Conservation (phyloP, 2,888 invertebrate genomes). For the Phortica magna region DNA sequence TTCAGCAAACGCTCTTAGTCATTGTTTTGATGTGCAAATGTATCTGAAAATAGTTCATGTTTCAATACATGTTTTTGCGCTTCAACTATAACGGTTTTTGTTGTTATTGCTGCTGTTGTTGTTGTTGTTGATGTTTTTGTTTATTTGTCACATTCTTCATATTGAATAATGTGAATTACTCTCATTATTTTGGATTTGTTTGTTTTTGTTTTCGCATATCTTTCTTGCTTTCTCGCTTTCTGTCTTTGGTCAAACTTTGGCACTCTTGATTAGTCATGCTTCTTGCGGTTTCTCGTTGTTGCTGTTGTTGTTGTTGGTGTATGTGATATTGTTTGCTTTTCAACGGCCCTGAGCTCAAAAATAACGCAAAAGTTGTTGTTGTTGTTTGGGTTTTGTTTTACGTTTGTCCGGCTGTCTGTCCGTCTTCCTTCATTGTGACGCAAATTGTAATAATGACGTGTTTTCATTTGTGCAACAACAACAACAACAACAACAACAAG, state of each 20-base stretch:
- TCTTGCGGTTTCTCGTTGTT: slow-evolving; percentile 1
- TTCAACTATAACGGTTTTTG: no score
- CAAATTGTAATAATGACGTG: neutral
- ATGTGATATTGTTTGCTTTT: neutral
- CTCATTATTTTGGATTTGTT: neutral
- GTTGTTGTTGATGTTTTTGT: no score
- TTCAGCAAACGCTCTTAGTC: no score
- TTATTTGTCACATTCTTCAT: no score
- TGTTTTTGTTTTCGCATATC: neutral
- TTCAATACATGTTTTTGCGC: no score
- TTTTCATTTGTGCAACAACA: neutral
- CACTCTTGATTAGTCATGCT: neutral
- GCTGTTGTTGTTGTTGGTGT: slow-evolving; percentile 6
- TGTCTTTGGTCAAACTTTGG: neutral
- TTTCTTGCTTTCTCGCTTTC: neutral
- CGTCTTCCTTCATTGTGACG: neutral
- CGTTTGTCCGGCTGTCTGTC: neutral
- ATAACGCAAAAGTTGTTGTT: neutral
- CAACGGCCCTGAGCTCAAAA: neutral
- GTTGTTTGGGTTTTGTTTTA: neutral
- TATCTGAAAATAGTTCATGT: no score
- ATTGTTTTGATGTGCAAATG: no score
- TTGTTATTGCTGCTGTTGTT: no score
- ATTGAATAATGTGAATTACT: no score
- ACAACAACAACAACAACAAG: no score